These are phyloP conservation scores for Hanleya hanleyi DNA, from an alignment of 2,888 invertebrate genomes.

Conservation along the genomic window DNA sequence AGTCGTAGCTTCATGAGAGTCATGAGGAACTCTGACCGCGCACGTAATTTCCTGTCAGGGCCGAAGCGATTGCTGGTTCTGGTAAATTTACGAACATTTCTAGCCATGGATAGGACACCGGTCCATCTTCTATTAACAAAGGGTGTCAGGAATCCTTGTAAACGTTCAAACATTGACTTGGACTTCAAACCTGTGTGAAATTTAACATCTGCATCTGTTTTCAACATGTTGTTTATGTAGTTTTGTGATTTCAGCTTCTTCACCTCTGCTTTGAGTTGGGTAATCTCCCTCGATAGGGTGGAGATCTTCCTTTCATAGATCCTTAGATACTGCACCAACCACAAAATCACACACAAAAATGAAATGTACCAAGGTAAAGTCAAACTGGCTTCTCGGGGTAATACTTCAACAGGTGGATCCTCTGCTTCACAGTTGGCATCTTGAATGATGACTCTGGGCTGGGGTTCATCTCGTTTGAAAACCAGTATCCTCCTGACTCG, in stretches of 20 bases:
- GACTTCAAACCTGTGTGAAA: constrained; percentile 25
- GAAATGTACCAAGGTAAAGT: no score
- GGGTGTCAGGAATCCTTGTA: constrained; percentile 23
- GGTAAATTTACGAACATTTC: not conserved
- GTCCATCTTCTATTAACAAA: constrained; percentile 32
- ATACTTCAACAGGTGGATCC: no score
- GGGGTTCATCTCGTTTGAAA: constrained; percentile 5
- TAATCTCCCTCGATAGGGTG: no score
- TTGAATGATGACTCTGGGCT: not conserved
- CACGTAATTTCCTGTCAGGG: not conserved
- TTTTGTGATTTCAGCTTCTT: no score
- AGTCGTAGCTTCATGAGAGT: not conserved
- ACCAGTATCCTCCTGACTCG: constrained; percentile 25
- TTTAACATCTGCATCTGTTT: constrained; percentile 24
- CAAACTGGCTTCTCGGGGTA: no score
- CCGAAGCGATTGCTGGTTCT: not conserved
- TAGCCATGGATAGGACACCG: constrained; percentile 11
- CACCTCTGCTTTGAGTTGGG: no score
- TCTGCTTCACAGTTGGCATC: no score
- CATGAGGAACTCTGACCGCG: not conserved
- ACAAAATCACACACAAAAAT: no score
- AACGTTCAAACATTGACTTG: constrained; percentile 19
- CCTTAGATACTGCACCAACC: no score
- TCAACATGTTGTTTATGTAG: constrained; percentile 18
- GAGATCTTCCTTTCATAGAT: no score